Percentiles rank a stretch among this genome's conserved stretches.
Conservation (phyloP, 2,888 invertebrate genomes). For the Hemithea aestivaria region DNA sequence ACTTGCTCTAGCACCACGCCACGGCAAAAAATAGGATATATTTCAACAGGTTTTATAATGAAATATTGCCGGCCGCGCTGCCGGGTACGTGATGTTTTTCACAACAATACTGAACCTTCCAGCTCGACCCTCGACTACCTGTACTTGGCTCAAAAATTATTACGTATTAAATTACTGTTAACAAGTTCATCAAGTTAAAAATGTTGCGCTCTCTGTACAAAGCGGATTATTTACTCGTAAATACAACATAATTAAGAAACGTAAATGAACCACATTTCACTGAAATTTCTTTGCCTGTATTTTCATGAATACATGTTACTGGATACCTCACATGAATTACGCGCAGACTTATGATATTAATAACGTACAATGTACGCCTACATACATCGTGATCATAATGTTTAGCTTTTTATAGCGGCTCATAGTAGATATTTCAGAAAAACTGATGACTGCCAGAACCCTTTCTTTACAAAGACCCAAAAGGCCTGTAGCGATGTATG, state of each 20-base stretch:
- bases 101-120: background rate
- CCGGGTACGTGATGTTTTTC: constrained; percentile 20
- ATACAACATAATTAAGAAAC: constrained; percentile 3
- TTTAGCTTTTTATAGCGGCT: background rate
- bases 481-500: constrained; percentile 35
- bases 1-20: constrained; percentile 43
- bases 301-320: too few relatives aligned
- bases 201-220: background rate
- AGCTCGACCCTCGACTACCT: too few relatives aligned
- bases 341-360: too few relatives aligned
- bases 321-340: too few relatives aligned
- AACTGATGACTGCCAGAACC: constrained; percentile 36
- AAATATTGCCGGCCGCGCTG: constrained; percentile 20
- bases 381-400: too few relatives aligned
- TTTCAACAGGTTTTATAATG: constrained; percentile 38
- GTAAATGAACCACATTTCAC: background rate
- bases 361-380: too few relatives aligned
- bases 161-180: constrained; percentile 1
- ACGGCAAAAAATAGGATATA: constrained; percentile 38
- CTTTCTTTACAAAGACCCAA: constrained; percentile 39
- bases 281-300: background rate
- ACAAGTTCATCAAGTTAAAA: constrained; percentile 2
- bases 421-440: constrained; percentile 24
- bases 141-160: too few relatives aligned
- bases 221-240: constrained; percentile 2